Evolutionary conservation across 2,888 invertebrate genomes (phyloP).

Genomic region (Norana najaformis): DNA sequence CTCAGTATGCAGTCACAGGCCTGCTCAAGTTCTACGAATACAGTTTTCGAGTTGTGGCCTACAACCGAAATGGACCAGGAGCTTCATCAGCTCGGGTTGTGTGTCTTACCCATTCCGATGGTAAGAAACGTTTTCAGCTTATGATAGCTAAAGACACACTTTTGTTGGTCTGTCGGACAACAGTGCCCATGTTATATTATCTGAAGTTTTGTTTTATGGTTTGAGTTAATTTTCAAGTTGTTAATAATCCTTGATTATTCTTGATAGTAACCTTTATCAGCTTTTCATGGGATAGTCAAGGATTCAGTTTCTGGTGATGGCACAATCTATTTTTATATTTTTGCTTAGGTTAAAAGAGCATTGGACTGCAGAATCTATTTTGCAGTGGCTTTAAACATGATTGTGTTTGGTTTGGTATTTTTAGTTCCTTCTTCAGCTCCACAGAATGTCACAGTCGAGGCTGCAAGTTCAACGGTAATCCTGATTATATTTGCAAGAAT

Average conservation of each 20-base stretch:
- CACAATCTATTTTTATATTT: not conserved
- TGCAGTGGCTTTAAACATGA: not conserved
- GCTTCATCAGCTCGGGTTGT: conserved; percentile 75
- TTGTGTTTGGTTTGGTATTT: conserved; percentile 6
- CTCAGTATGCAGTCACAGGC: conserved; percentile 68
- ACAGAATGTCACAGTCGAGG: conserved; percentile 80
- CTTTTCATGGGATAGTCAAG: not conserved
- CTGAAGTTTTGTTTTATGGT: not conserved
- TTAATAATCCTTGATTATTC: not conserved
- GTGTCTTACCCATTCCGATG: conserved; percentile 76
- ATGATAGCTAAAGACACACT: not conserved
- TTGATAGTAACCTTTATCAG: not conserved
- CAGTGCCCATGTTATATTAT: not conserved
- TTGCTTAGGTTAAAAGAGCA: not conserved
- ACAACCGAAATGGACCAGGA: conserved; percentile 74
- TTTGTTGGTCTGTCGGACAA: not conserved
- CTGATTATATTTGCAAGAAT: not conserved
- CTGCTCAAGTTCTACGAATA: conserved; percentile 77
- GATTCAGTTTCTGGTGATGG: not conserved
- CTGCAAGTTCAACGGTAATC: conserved; percentile 78
- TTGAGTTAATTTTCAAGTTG: not conserved
- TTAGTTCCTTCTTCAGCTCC: conserved; percentile 81
- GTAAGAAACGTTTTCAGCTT: conserved; percentile 36
- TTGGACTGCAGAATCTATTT: not conserved
- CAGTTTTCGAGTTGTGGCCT: conserved; percentile 77